Conservation (phyloP, 2,797 vertebrate genomes). For the Sebastes iracundus region DNA sequence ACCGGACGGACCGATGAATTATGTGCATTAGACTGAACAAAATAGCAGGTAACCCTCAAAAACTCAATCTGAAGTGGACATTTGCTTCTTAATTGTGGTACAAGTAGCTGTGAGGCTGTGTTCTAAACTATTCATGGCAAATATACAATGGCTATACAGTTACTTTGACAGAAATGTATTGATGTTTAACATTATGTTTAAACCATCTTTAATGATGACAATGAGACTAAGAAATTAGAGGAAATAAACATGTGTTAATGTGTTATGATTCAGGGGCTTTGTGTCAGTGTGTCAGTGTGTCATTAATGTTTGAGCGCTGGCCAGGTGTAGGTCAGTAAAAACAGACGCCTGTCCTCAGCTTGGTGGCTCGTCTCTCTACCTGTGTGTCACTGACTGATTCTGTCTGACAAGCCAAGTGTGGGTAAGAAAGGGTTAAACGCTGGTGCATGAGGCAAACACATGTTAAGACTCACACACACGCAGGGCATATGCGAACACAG, state of each 20-base stretch:
- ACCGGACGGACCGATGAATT: background rate
- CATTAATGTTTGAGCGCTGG: background rate
- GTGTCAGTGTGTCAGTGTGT: background rate
- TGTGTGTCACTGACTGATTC: slow-evolving; percentile 1
- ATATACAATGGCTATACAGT: background rate
- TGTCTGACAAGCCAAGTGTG: background rate
- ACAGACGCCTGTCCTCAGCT: slow-evolving; percentile 5
- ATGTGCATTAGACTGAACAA: background rate
- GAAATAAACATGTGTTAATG: background rate
- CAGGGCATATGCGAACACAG: slow-evolving; percentile 47
- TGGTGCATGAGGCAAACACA: slow-evolving; percentile 49
- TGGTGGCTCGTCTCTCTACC: background rate
- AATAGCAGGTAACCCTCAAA: background rate
- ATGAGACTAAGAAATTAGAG: background rate
- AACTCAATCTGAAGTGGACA: background rate
- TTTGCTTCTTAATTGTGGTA: background rate
- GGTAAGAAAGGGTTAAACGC: slow-evolving; percentile 42
- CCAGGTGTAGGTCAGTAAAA: slow-evolving; percentile 22
- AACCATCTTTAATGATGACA: background rate
- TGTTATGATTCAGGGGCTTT: too few species aligned
- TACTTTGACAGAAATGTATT: background rate
- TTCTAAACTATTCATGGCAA: background rate
- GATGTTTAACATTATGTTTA: background rate
- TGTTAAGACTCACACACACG: slow-evolving; percentile 54
- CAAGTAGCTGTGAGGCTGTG: background rate